These are phyloP conservation scores for Podabrus alpinus DNA, from an alignment of 2,888 invertebrate genomes.

Conservation along the genomic window DNA sequence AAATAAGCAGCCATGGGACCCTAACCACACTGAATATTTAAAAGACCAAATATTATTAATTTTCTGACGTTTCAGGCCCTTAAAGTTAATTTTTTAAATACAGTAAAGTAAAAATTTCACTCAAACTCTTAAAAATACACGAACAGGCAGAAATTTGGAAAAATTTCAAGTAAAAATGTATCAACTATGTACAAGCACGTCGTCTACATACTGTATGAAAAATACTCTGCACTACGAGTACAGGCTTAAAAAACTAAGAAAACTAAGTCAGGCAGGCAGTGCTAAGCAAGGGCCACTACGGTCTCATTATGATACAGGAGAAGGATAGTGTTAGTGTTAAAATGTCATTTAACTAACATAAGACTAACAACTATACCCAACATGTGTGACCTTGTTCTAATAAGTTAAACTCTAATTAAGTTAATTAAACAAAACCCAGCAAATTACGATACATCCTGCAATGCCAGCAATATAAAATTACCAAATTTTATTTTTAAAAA, in stretches of 20 bases:
- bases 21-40: background rate
- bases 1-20: background rate
- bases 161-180: background rate
- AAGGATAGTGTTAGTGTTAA: conserved; percentile 48
- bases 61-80: background rate
- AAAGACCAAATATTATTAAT: background rate
- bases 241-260: conserved; percentile 8
- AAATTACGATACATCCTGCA: background rate
- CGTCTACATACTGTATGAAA: conserved; percentile 6
- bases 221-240: conserved; percentile 2
- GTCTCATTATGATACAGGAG: conserved; percentile 39
- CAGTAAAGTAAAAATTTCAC: background rate
- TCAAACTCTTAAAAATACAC: background rate
- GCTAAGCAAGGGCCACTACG: conserved; percentile 51
- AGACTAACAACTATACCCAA: conserved; percentile 6
- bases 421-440: background rate
- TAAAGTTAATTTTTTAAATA: too few relatives aligned
- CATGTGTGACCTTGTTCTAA: conserved; percentile 4
- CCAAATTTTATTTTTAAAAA: background rate
- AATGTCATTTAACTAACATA: conserved; percentile 37
- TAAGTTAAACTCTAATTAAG: conserved; percentile 1
- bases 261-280: conserved; percentile 48
- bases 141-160: background rate
- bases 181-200: background rate
- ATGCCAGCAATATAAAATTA: background rate